Evolutionary conservation across 53 echinoderm and acorn worm species (phyloP).

Genomic region (Patiria pectinifera): DNA sequence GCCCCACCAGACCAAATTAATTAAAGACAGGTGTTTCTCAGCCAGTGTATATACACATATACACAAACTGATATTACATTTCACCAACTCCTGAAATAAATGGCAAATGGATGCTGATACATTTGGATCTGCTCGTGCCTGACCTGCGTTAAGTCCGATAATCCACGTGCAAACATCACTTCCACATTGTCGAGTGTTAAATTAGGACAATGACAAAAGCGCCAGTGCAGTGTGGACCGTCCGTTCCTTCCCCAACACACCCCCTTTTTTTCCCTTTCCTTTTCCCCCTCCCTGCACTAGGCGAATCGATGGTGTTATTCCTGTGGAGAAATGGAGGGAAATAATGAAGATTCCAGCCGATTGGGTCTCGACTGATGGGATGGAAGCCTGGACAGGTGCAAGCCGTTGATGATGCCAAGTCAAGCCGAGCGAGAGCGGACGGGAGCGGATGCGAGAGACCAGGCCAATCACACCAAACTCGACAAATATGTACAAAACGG

Average conservation of each 20-base stretch:
- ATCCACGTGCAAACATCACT: constrained; percentile 61
- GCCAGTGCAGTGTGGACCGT: not conserved
- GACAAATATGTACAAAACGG: constrained; percentile 48
- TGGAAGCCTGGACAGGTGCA: constrained; percentile 58
- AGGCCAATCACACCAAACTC: constrained; percentile 61
- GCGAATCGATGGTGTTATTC: constrained; percentile 62
- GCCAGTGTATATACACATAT: not conserved
- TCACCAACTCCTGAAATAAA: constrained; percentile 11
- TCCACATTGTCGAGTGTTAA: constrained; percentile 44
- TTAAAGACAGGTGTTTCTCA: constrained; percentile 54
- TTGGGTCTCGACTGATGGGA: constrained; percentile 15
- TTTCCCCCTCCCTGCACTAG: not conserved
- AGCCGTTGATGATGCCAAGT: constrained; percentile 35
- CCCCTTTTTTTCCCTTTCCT: not conserved
- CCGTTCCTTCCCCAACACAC: not conserved
- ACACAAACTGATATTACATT: constrained; percentile 34
- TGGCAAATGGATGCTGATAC: not conserved
- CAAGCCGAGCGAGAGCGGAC: constrained; percentile 34
- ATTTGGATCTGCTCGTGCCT: not conserved
- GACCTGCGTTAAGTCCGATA: constrained; percentile 22
- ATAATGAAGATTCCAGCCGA: constrained; percentile 56
- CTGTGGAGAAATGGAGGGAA: constrained; percentile 67
- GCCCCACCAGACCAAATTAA: constrained; percentile 25
- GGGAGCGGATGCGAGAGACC: constrained; percentile 19
- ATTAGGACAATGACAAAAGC: constrained; percentile 39